Evolutionary conservation across 2,888 invertebrate species (phyloP).

Genomic region (Nudaria mundana): DNA sequence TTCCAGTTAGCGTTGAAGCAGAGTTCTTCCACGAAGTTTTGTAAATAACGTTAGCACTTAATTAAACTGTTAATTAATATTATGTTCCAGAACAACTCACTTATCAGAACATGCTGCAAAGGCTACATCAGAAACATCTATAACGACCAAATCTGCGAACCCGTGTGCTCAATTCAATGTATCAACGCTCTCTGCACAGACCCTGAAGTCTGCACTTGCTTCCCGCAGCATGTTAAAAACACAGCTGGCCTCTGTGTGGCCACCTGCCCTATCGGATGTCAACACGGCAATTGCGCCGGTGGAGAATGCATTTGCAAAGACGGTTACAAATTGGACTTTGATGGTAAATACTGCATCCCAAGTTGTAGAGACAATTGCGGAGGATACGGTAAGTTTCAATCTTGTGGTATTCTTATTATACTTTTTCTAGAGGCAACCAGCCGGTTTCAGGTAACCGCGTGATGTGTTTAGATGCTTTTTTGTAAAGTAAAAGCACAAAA

Average conservation of each 20-base stretch:
- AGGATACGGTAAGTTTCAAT: constrained; percentile 5
- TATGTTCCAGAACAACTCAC: no score
- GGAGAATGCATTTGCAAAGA: constrained; percentile 84
- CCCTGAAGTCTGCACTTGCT: constrained; percentile 84
- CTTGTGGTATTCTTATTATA: no score
- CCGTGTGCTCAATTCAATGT: constrained; percentile 82
- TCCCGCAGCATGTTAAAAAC: constrained; percentile 81
- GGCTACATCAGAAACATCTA: constrained; percentile 84
- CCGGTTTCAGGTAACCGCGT: no score
- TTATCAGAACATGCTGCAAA: constrained; percentile 86
- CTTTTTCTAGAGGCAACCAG: no score
- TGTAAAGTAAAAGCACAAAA: no score
- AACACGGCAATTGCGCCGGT: constrained; percentile 83
- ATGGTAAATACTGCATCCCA: constrained; percentile 83
- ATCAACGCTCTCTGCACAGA: constrained; percentile 83
- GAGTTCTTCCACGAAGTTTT: no score
- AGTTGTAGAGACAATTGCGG: constrained; percentile 77
- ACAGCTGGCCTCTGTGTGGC: constrained; percentile 79
- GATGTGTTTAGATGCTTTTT: no score
- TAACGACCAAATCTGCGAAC: constrained; percentile 80
- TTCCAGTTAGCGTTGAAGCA: no score
- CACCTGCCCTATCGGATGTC: constrained; percentile 85
- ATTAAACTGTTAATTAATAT: no score
- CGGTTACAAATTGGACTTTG: constrained; percentile 78
- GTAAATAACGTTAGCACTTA: no score